Evolutionary conservation across 1,140 invertebrate species (phyloP).

Genomic region (Nasonia giraulti): DNA sequence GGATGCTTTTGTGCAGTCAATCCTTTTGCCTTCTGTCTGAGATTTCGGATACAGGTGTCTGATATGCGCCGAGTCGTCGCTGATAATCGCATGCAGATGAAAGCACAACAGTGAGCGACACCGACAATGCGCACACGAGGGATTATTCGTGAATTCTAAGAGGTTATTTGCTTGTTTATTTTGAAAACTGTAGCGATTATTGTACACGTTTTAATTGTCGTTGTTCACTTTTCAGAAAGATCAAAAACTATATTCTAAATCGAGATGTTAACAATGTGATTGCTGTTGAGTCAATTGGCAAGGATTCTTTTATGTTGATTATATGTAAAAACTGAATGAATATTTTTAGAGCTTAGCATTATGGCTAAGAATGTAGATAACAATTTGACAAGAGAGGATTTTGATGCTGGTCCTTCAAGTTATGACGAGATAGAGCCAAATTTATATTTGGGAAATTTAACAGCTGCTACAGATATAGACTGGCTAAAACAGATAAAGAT

Average conservation of each 20-base stretch:
- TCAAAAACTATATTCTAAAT: background rate
- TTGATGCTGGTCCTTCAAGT: constrained; percentile 79
- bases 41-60: background rate
- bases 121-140: background rate
- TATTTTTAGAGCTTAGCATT: constrained; percentile 55
- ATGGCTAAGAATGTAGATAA: constrained; percentile 61
- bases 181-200: background rate
- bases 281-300: background rate
- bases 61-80: too few relatives aligned
- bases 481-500: constrained; percentile 81
- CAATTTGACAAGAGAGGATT: constrained; percentile 73
- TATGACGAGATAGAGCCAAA: constrained; percentile 81
- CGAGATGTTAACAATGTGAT: background rate
- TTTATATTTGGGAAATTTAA: constrained; percentile 85
- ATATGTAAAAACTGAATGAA: background rate
- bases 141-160: background rate
- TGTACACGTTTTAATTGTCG: background rate
- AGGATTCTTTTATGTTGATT: background rate
- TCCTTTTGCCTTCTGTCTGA: background rate
- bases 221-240: background rate
- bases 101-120: background rate
- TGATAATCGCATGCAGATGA: too few relatives aligned
- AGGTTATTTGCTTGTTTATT: background rate
- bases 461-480: constrained; percentile 83
- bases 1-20: background rate